Evolutionary conservation across 2,113 vertebrate species (phyloP).

Genomic region (Nerophis lumbriciformis): DNA sequence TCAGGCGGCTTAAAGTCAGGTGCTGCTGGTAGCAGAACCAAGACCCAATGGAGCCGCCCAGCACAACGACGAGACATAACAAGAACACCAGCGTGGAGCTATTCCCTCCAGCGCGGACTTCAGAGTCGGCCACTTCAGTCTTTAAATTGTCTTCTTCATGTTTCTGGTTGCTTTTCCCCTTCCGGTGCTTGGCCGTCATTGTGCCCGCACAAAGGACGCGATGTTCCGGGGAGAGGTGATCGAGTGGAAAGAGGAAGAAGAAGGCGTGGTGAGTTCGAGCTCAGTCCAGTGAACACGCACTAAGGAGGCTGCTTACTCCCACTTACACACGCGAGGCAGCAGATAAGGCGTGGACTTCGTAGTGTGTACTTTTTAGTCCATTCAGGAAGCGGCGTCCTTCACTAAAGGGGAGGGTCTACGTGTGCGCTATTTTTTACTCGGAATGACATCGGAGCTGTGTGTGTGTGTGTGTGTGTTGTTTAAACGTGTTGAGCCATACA

Average conservation of each 20-base stretch:
- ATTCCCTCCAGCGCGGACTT: slow-evolving; percentile 41
- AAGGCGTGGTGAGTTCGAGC: slow-evolving; percentile 3
- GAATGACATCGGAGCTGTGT: slow-evolving; percentile 3
- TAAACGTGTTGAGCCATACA: no score
- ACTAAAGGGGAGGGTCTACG: slow-evolving; percentile 39
- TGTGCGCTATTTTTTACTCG: slow-evolving; percentile 37
- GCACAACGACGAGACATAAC: slow-evolving; percentile 46
- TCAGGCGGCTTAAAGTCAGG: slow-evolving; percentile 60
- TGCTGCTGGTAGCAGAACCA: slow-evolving; percentile 72
- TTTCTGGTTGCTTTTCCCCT: slow-evolving; percentile 61
- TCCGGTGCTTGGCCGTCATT: slow-evolving; percentile 75
- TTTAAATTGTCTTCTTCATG: slow-evolving; percentile 64
- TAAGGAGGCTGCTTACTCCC: slow-evolving; percentile 18
- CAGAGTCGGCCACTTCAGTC: slow-evolving; percentile 45
- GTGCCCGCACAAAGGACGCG: slow-evolving; percentile 41
- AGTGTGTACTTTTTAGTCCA: slow-evolving; percentile 12
- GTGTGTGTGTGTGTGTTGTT: not conserved
- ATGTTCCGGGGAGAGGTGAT: slow-evolving; percentile 38
- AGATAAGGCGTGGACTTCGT: slow-evolving; percentile 44
- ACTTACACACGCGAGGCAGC: slow-evolving; percentile 17
- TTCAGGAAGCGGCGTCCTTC: slow-evolving; percentile 38
- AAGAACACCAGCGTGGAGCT: slow-evolving; percentile 31
- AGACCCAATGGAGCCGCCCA: slow-evolving; percentile 35
- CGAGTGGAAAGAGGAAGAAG: slow-evolving; percentile 2
- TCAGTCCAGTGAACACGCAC: slow-evolving; percentile 11